Evolutionary conservation across 2,113 vertebrate species (phyloP), one percentile per base, ranked within the genome.

Genomic region (Erythrocercus mccallii): DNA sequence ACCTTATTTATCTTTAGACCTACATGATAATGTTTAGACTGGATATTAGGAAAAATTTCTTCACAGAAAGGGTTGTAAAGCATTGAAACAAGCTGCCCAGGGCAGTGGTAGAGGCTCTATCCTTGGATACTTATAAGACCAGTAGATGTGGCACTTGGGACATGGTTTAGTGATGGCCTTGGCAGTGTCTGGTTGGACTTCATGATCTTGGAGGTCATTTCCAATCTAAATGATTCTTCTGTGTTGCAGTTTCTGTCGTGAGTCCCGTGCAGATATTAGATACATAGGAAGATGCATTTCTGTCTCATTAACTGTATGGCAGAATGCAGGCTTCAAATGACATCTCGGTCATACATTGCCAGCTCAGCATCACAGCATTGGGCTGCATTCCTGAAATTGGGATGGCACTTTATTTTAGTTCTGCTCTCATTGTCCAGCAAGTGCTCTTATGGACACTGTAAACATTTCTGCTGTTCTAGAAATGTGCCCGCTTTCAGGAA

Each of bases 251-350:
- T 80, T 25, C 20, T 4, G 2, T n/a, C 0, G 0, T 37, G 54
- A 35, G 24, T 37, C 38, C 47, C 6, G 1, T 78, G 50, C 28
- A 64, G 51, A 2, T 58, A 23, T 5, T 27, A 7, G 30, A 27
- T 37, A 6, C 2, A 2, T 1, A 48, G 13, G 10, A 15, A 66
- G 80, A 20, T 51, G 23, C 10, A 1, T 47, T 91, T 82, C 18
- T 62, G 11, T 72, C 30, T n/a, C 5, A 0, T 35, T 30, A 61
- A 15, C 20, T 6, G 4, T 53, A 1, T 21, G 62, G 40, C 23
- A 51, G 70, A 61, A 31, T 2, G 6, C 25, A 28, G 47, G 25
- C 54, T 84, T 83, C 79, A 8, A 0, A 31, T 0, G 0, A 1
- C 13, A 5, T 56, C 44, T 60, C 37, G 25, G 30, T 74, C n/a